Evolutionary conservation across 2,113 vertebrate genomes (phyloP).

Genomic region (Morone chrysops): DNA sequence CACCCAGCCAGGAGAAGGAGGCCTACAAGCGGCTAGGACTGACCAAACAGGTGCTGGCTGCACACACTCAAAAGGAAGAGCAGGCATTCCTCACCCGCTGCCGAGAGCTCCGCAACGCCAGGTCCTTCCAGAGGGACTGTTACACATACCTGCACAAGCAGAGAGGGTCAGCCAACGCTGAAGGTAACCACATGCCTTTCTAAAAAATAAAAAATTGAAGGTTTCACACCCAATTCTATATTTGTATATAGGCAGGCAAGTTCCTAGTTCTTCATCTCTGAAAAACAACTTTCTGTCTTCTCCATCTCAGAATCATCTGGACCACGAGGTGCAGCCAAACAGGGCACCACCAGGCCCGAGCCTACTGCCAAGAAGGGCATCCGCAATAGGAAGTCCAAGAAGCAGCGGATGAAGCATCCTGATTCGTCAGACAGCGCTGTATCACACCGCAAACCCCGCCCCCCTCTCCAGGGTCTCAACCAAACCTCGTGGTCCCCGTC

Average conservation of each 20-base stretch:
- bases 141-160: constrained; percentile 86
- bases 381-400: constrained; percentile 91
- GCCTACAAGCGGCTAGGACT: constrained; percentile 91
- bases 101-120: constrained; percentile 84
- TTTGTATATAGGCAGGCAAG: background rate
- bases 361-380: constrained; percentile 81
- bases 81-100: constrained; percentile 93
- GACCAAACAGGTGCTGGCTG: constrained; percentile 95
- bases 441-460: constrained; percentile 85
- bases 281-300: constrained; percentile 8
- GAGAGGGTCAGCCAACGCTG: constrained; percentile 71
- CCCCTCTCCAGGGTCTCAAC: constrained; percentile 88
- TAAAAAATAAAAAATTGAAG: background rate
- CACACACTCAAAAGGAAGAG: constrained; percentile 95
- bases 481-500: constrained; percentile 91
- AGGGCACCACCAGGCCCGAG: constrained; percentile 63
- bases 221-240: background rate
- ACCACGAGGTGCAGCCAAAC: constrained; percentile 66
- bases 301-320: constrained; percentile 56
- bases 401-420: constrained; percentile 87
- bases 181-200: constrained; percentile 65
- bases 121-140: constrained; percentile 86
- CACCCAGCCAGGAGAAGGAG: constrained; percentile 88
- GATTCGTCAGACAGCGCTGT: constrained; percentile 90
- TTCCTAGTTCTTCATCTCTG: background rate